phyloP scores from a whole-genome alignment of 2,888 invertebrate genomes.

The Spisula subtruncata region DNA sequence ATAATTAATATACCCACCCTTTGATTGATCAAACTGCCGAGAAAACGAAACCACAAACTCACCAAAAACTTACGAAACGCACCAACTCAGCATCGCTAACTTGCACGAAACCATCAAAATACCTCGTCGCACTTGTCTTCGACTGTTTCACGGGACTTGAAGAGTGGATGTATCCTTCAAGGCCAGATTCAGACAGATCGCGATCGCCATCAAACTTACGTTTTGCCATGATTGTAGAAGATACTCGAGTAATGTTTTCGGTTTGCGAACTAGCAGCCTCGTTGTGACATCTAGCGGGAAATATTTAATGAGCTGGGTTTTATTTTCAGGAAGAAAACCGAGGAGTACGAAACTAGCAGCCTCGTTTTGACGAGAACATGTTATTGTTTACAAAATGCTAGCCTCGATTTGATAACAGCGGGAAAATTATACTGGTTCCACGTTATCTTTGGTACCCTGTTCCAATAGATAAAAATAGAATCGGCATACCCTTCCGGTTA shows the following conservation, averaged over 20 bases:
- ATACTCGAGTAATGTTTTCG: neutral
- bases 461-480: no score
- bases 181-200: neutral
- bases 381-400: neutral
- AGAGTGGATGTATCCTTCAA: slow-evolving; percentile 3
- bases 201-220: neutral
- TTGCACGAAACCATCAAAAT: neutral
- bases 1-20: no score
- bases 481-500: neutral
- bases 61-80: neutral
- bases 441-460: no score
- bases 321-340: neutral
- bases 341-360: neutral
- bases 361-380: neutral
- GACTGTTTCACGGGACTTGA: slow-evolving; percentile 7
- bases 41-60: no score
- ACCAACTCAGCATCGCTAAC: slow-evolving; percentile 3
- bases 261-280: neutral
- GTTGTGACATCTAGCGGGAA: slow-evolving; percentile 8
- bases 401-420: neutral
- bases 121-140: neutral
- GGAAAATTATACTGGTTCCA: neutral
- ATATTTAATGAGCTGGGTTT: slow-evolving; percentile 12
- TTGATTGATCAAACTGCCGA: no score
- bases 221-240: neutral